Evolutionary conservation across 1,140 invertebrate genomes (phyloP).

Genomic region (Sweltsa coloradensis): DNA sequence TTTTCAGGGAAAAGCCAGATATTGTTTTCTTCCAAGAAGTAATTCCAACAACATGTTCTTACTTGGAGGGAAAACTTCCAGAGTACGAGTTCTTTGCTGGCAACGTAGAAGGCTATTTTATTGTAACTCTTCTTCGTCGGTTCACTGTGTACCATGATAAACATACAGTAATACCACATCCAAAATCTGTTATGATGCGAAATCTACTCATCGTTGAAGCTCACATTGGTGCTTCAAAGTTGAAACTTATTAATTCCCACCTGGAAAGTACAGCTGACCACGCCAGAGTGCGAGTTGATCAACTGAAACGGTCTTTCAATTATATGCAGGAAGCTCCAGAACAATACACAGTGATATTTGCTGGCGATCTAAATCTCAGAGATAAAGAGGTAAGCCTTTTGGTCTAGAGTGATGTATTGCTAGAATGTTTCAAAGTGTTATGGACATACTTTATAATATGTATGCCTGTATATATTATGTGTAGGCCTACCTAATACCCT

Average conservation of each 20-base stretch:
- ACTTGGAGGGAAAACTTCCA: slow-evolving; percentile 26
- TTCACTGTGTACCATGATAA: slow-evolving; percentile 30
- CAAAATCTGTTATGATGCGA: slow-evolving; percentile 35
- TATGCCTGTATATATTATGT: too few relatives aligned
- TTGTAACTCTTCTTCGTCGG: slow-evolving; percentile 33
- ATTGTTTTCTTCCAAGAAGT: slow-evolving; percentile 52
- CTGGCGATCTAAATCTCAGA: slow-evolving; percentile 44
- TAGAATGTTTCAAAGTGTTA: slow-evolving; percentile 1
- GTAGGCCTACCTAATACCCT: too few relatives aligned
- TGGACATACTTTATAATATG: too few relatives aligned
- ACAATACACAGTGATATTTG: slow-evolving; percentile 38
- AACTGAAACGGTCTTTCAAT: slow-evolving; percentile 33
- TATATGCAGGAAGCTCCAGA: slow-evolving; percentile 23
- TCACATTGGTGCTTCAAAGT: slow-evolving; percentile 31
- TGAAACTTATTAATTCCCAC: slow-evolving; percentile 41
- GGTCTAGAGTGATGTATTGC: too few relatives aligned
- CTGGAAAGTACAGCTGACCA: slow-evolving; percentile 42
- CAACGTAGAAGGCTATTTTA: slow-evolving; percentile 32
- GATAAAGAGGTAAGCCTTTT: slow-evolving; percentile 38
- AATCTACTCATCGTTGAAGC: slow-evolving; percentile 38
- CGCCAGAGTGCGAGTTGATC: slow-evolving; percentile 30
- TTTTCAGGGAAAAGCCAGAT: slow-evolving; percentile 40
- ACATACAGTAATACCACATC: slow-evolving; percentile 32
- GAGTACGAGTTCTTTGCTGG: slow-evolving; percentile 31
- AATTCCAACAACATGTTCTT: slow-evolving; percentile 29